Base-by-base conservation (phyloP, 2,888 invertebrate species). In the Cosmorhoe ocellata region DNA sequence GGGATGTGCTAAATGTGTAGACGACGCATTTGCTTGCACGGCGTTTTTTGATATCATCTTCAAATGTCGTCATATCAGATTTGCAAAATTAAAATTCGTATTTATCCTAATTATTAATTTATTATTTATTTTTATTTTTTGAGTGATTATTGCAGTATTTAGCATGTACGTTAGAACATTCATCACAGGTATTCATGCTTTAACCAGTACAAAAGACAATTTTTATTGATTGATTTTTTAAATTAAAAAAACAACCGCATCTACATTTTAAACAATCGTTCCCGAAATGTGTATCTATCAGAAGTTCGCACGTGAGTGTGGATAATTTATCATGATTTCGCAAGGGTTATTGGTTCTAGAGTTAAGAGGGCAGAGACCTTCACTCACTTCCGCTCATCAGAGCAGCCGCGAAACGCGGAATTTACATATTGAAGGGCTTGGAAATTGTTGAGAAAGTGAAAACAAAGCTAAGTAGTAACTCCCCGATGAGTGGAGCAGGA, bases 261-360 rank as follows among this genome's bases (percentile, higher is more conserved):
- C 83, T 40, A 37, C 32, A n/a, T 14, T 32, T 36, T 13, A 26
- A 26, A 24, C 12, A 24, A 42, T 53, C 36, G 27, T 6, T 22
- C 36, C 33, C 56, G 56, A 66, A 72, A 76, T 70, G 76, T 65
- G 70, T 72, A 66, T 71, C 71, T 78, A 72, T 69, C 73, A 77
- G 74, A 73, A 72, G 64, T 64, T 63, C 64, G 69, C 71, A 75
- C 84, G 84, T 83, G 84, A 85, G 85, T 83, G 86, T 79, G 78
- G 85, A 88, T 90, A 87, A 89, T 89, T 90, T 82, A 88, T 89
- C 87, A 88, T 87, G 85, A 89, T 88, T 87, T 81, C 74, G 74
- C 74, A 76, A 84, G 82, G 86, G 87, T 85, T 89, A 86, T 83
- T 81, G 84, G 81, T 75, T 72, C 77, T 74, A 64, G 56, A 67